These are phyloP conservation scores for Scaptomyza montana DNA, from an alignment of 1,140 invertebrate genomes.

Conservation along the genomic window DNA sequence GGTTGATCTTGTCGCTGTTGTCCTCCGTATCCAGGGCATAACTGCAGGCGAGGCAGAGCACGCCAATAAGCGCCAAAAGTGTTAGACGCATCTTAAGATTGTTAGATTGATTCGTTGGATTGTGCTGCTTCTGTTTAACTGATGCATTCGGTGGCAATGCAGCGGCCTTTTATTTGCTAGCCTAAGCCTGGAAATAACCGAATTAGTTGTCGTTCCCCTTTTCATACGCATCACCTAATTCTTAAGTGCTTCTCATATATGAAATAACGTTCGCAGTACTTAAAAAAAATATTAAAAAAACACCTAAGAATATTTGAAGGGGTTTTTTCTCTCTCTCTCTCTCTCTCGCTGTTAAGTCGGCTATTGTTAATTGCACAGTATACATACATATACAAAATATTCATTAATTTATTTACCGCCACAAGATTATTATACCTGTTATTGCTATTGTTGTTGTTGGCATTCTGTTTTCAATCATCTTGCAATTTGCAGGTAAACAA, in stretches of 20 bases:
- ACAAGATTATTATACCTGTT: conserved; percentile 13
- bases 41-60: conserved; percentile 32
- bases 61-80: conserved; percentile 33
- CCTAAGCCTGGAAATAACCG: conserved; percentile 16
- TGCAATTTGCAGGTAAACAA: neutral
- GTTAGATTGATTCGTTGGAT: neutral
- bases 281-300: neutral
- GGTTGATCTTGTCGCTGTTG: neutral
- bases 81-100: conserved; percentile 35
- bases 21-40: conserved; percentile 16
- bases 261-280: neutral
- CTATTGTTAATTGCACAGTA: conserved; percentile 24
- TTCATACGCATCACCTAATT: conserved; percentile 15
- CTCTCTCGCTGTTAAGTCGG: conserved; percentile 1
- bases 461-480: too few relatives aligned
- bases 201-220: conserved; percentile 24
- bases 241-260: conserved; percentile 6
- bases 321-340: neutral
- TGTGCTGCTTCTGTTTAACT: conserved; percentile 1
- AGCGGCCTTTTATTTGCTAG: conserved; percentile 21
- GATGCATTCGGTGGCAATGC: neutral
- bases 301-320: conserved; percentile 12
- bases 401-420: conserved; percentile 3
- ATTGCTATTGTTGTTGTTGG: neutral
- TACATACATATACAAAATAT: neutral